Percentiles rank a stretch among this genome's conserved stretches.
Evolutionary conservation across 2,113 vertebrate species (phyloP).

Genomic region (Microcebus tavaratra): DNA sequence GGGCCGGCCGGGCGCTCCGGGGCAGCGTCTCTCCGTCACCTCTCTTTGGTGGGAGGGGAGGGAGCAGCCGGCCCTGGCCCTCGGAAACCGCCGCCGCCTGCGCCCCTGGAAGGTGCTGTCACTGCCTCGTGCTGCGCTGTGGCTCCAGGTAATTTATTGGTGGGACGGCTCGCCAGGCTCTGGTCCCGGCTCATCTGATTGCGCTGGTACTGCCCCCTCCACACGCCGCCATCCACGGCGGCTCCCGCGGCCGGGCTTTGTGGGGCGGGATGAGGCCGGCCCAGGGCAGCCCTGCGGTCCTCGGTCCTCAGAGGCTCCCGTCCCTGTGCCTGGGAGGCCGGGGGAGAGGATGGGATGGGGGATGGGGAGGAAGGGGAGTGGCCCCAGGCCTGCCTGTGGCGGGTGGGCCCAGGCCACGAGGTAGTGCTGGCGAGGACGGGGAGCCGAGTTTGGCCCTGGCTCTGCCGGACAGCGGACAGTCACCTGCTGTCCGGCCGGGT

Average conservation of each 20-base stretch:
- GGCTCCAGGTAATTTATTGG: neutral
- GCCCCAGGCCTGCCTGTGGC: neutral
- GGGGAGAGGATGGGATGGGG: no score
- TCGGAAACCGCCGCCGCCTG: no score
- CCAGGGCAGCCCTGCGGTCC: no score
- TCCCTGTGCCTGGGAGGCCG: neutral
- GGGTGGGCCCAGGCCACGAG: neutral
- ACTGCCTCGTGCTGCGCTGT: rapidly evolving
- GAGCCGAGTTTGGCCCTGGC: neutral
- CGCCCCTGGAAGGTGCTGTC: neutral
- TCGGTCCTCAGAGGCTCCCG: no score
- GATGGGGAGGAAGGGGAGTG: no score
- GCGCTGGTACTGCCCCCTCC: rapidly evolving
- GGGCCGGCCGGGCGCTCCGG: neutral
- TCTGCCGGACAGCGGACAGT: neutral
- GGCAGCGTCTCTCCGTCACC: neutral
- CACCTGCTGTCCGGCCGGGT: neutral
- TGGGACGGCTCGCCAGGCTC: neutral
- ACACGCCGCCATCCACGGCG: rapidly evolving
- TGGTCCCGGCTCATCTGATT: neutral
- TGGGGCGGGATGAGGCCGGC: neutral
- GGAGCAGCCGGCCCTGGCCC: no score
- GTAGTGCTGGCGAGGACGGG: rapidly evolving
- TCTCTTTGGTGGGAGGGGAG: neutral
- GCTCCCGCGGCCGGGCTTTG: neutral